phyloP scores from a whole-genome alignment of 2,797 vertebrate genomes.

The Sorex maritimensis region DNA sequence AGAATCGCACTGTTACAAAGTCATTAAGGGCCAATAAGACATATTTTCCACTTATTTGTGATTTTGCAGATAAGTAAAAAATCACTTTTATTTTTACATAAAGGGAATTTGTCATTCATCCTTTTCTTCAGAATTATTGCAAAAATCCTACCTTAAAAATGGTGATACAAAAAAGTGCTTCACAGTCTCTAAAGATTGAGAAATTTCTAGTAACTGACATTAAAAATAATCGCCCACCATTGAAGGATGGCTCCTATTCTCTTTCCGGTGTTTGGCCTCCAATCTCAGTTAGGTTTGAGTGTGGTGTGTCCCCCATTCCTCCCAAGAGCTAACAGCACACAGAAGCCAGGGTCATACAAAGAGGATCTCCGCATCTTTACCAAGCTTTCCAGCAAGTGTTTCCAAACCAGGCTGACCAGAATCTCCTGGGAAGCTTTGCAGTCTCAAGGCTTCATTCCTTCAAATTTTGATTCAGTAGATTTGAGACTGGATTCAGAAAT shows the following conservation, averaged over 20 bases:
- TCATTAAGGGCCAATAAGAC: slow-evolving; percentile 50
- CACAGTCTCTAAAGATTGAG: slow-evolving; percentile 31
- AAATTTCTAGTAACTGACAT: slow-evolving; percentile 26
- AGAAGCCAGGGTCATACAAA: not conserved
- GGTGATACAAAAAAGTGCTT: slow-evolving; percentile 40
- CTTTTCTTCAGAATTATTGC: slow-evolving; percentile 42
- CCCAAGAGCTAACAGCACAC: not conserved
- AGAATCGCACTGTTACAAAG: slow-evolving; percentile 51
- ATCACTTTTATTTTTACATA: slow-evolving; percentile 38
- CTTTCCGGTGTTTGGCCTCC: slow-evolving; percentile 16
- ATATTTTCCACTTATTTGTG: slow-evolving; percentile 68
- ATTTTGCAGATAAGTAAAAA: slow-evolving; percentile 68
- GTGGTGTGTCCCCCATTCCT: not conserved
- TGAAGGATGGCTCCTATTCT: not conserved
- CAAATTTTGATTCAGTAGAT: slow-evolving; percentile 35
- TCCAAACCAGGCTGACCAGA: slow-evolving; percentile 15
- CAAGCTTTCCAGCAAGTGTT: not conserved
- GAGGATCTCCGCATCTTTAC: not conserved
- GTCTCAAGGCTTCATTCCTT: not conserved
- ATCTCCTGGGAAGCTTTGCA: not conserved
- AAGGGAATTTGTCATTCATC: slow-evolving; percentile 38
- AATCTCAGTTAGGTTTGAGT: slow-evolving; percentile 23
- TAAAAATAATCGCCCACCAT: slow-evolving; percentile 4
- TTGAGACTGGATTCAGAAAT: slow-evolving; percentile 10
- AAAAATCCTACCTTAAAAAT: slow-evolving; percentile 48